Evolutionary conservation across 2,888 invertebrate species (phyloP), one percentile per base, ranked within the genome.

Genomic region (Pimpla rufipes): DNA sequence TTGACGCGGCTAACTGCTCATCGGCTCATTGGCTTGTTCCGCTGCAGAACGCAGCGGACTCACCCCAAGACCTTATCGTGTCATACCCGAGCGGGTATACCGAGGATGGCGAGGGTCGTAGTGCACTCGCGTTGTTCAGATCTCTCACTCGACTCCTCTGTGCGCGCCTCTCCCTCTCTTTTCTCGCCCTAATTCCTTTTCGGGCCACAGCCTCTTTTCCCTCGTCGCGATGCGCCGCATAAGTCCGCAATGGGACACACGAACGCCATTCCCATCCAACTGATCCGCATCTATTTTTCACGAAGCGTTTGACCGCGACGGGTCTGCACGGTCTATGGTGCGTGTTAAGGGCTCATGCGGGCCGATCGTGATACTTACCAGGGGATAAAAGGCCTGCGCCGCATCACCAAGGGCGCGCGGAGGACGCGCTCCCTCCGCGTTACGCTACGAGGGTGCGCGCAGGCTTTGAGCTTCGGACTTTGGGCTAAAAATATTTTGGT

Each of bases 181-280:
- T 87, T 88, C 88, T 86, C 88, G 89, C 86, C 87, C 90, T 88
- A 89, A 90, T 89, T 90, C 88, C 87, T 86, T 85, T 89, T 66
- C 84, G 85, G 86, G 82, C 86, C 88, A 50, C 71, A 78, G 74
- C 78, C 77, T 70, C 67, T 52, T 83, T 85, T 71, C 23, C 85
- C 86, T 79, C 83, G 70, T 83, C 77, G 73, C 77, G 74, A 57
- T 67, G 78, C 71, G 79, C 75, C 82, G 81, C 79, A 83, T 16
- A 47, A 37, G 29, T 75, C 73, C 42, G 11, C 52, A 66, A 66
- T 13, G 50, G 64, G 52, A 29, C 5, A 5, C 68, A 55, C 42
- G 55, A 35, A 13, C n/a, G 5, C 13, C 40, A 42, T 64, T 64
- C n/a, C 23, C 55, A 73, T 78, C 74, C 35, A 29, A 29, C 29